These are phyloP conservation scores for Lasioglossum zephyrum DNA, from an alignment of 2,888 invertebrate genomes.

Conservation along the genomic window DNA sequence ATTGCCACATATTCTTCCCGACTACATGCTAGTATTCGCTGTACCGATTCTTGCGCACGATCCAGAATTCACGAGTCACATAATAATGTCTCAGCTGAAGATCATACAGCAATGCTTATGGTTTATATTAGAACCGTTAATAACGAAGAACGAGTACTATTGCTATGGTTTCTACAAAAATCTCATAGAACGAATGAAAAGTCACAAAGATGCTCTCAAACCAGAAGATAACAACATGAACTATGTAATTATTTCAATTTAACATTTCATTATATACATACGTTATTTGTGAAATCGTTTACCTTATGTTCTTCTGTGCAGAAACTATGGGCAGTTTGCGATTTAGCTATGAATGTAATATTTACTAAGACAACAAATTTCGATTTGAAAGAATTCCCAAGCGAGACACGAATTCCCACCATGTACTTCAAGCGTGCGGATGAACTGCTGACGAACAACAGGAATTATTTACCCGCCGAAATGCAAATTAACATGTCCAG, in stretches of 20 bases:
- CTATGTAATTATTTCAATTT: constrained; percentile 87
- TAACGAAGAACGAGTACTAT: constrained; percentile 96
- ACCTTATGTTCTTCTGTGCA: constrained; percentile 80
- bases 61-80: constrained; percentile 91
- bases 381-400: constrained; percentile 95
- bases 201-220: constrained; percentile 94
- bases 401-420: constrained; percentile 93
- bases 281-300: constrained; percentile 15
- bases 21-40: constrained; percentile 98
- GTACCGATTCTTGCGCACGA: constrained; percentile 98
- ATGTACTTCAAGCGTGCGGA: constrained; percentile 95
- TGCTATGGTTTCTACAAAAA: constrained; percentile 98
- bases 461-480: constrained; percentile 93
- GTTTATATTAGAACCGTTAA: constrained; percentile 97
- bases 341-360: constrained; percentile 96
- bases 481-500: constrained; percentile 87
- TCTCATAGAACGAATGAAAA: constrained; percentile 97
- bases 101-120: constrained; percentile 94
- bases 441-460: constrained; percentile 90
- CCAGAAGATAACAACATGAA: constrained; percentile 93
- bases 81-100: constrained; percentile 92
- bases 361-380: constrained; percentile 94
- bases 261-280: background rate
- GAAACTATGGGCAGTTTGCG: constrained; percentile 99
- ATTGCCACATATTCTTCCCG: constrained; percentile 95